Percentiles rank a stretch among this genome's conserved stretches.
These are phyloP conservation scores for Chelon labrosus DNA, from an alignment of 2,797 vertebrate species.

Conservation along the genomic window DNA sequence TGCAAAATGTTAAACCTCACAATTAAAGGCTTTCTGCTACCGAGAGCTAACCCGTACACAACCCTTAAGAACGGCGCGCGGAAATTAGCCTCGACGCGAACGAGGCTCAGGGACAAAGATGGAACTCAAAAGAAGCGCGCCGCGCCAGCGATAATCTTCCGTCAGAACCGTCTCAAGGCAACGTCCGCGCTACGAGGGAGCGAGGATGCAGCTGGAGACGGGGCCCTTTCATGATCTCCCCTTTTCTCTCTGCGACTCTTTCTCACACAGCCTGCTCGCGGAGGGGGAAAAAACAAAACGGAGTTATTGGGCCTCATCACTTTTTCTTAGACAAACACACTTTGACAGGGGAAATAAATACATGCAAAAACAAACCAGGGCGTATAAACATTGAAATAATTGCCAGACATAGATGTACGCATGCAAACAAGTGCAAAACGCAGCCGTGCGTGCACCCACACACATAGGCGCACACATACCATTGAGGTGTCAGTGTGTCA, in stretches of 20 bases:
- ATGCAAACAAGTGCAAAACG: conserved; percentile 46
- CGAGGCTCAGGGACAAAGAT: conserved; percentile 74
- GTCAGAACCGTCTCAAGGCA: conserved; percentile 77
- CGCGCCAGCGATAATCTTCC: conserved; percentile 80
- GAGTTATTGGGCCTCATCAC: conserved; percentile 22
- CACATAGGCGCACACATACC: conserved; percentile 63
- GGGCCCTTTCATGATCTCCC: conserved; percentile 68
- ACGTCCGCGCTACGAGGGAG: conserved; percentile 71
- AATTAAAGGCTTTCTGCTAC: conserved; percentile 95
- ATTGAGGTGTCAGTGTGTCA: conserved; percentile 90
- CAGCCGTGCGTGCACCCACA: neutral
- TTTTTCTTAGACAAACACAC: conserved; percentile 46
- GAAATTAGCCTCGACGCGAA: conserved; percentile 84
- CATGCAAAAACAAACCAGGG: neutral
- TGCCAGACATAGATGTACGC: conserved; percentile 8
- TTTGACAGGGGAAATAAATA: conserved; percentile 29
- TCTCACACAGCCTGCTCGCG: conserved; percentile 41
- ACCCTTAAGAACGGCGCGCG: conserved; percentile 88
- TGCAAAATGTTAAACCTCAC: conserved; percentile 97
- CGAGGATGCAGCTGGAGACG: conserved; percentile 71
- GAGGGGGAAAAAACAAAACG: conserved; percentile 17
- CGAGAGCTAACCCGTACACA: conserved; percentile 92
- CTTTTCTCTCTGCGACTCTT: conserved; percentile 52
- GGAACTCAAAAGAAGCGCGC: conserved; percentile 75
- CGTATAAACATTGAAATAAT: conserved; percentile 17